Evolutionary conservation across 2,797 vertebrate species (phyloP).

Genomic region (Myotis daubentonii): DNA sequence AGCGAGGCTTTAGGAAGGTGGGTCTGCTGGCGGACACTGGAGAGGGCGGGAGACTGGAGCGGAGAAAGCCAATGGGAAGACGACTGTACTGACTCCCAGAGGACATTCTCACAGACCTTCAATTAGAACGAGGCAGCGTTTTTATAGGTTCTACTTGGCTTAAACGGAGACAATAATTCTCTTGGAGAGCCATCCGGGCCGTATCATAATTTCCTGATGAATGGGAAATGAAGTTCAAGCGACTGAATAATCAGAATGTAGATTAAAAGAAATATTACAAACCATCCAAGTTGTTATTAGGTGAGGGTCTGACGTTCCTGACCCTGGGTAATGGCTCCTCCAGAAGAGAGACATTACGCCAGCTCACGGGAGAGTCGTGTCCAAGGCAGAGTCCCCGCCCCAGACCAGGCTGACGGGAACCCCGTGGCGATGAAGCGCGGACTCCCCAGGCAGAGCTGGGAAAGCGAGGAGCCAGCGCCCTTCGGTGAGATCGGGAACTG

Average conservation of each 20-base stretch:
- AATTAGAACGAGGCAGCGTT: neutral
- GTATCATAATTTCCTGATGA: conserved; percentile 21
- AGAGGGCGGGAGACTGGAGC: no score
- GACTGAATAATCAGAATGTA: neutral
- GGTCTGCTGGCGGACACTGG: neutral
- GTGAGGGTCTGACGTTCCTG: neutral
- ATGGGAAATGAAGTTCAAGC: neutral
- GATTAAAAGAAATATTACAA: neutral
- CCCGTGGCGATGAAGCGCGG: neutral
- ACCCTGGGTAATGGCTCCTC: neutral
- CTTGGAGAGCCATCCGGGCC: neutral
- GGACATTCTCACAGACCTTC: neutral
- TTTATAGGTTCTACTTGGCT: neutral
- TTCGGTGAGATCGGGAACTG: no score
- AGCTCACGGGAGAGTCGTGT: rapidly evolving
- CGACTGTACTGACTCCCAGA: neutral
- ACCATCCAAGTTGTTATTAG: neutral
- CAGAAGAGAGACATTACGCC: neutral
- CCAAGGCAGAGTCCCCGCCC: rapidly evolving
- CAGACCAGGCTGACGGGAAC: neutral
- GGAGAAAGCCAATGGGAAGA: neutral
- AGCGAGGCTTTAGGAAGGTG: neutral
- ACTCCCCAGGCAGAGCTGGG: neutral
- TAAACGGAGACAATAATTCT: neutral
- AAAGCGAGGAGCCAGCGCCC: rapidly evolving